Evolutionary conservation across 2,113 vertebrate genomes (phyloP).

Genomic region (Ctenomys sociabilis): DNA sequence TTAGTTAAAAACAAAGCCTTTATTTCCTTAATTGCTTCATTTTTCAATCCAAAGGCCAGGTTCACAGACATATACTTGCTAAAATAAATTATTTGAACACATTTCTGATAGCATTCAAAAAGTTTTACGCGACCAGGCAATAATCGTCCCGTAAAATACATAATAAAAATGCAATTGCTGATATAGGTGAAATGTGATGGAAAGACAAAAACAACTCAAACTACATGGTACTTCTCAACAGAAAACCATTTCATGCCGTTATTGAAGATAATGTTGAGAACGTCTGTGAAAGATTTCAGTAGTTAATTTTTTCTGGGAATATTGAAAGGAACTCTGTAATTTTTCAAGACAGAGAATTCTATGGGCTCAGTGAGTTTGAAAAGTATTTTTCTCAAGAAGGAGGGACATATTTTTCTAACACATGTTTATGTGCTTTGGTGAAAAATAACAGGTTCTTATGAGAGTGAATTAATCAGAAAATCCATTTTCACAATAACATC

Average conservation of each 20-base stretch:
- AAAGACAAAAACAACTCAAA: slow-evolving; percentile 43
- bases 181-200: background rate
- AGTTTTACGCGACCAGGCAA: too few relatives aligned
- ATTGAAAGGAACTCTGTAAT: background rate
- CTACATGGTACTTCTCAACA: background rate
- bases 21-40: slow-evolving; percentile 38
- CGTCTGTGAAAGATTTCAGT: background rate
- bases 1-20: slow-evolving; percentile 28
- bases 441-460: slow-evolving; percentile 42
- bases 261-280: background rate
- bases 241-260: slow-evolving; percentile 28
- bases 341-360: slow-evolving; percentile 28
- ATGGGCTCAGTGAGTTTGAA: background rate
- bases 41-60: slow-evolving; percentile 26
- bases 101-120: slow-evolving; percentile 47
- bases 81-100: slow-evolving; percentile 39
- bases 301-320: slow-evolving; percentile 56
- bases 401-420: background rate
- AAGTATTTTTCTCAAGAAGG: background rate
- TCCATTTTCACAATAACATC: slow-evolving; percentile 17
- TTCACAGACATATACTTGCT: slow-evolving; percentile 8
- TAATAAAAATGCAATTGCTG: slow-evolving; percentile 3
- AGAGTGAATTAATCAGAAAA: slow-evolving; percentile 38
- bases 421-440: background rate
- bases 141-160: too few relatives aligned